These are phyloP conservation scores for Ifrita kowaldi DNA, from an alignment of 2,113 vertebrate genomes.

Conservation along the genomic window DNA sequence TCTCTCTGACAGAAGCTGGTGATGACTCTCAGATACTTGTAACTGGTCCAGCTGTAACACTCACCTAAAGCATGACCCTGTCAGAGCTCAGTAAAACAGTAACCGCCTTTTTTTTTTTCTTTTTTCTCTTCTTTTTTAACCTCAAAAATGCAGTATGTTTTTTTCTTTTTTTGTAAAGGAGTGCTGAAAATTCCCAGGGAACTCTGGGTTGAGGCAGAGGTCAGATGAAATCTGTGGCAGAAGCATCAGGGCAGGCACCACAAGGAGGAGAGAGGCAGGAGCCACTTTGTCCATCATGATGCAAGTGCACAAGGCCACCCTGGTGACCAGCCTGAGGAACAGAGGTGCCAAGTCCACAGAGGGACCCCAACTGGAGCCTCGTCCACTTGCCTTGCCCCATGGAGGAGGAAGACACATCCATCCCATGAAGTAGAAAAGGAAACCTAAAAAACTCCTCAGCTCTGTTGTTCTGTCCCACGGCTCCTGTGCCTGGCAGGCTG, in stretches of 20 bases:
- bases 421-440: background rate
- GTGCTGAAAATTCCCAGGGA: background rate
- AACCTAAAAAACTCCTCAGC: background rate
- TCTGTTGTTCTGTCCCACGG: background rate
- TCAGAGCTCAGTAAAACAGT: background rate
- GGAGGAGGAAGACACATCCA: accelerated
- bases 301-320: accelerated
- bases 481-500: background rate
- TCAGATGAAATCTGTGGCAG: background rate
- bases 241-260: background rate
- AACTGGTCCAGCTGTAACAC: background rate
- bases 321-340: background rate
- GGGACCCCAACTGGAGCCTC: background rate
- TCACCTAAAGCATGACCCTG: background rate
- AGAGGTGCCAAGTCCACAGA: background rate
- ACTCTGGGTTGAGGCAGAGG: background rate
- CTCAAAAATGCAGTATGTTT: background rate
- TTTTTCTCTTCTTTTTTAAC: background rate
- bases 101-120: background rate
- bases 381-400: accelerated
- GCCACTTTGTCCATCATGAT: background rate
- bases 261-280: background rate
- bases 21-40: background rate
- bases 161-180: background rate
- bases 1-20: background rate